phyloP scores from a whole-genome alignment of 2,797 vertebrate species.

The Acomys russatus region DNA sequence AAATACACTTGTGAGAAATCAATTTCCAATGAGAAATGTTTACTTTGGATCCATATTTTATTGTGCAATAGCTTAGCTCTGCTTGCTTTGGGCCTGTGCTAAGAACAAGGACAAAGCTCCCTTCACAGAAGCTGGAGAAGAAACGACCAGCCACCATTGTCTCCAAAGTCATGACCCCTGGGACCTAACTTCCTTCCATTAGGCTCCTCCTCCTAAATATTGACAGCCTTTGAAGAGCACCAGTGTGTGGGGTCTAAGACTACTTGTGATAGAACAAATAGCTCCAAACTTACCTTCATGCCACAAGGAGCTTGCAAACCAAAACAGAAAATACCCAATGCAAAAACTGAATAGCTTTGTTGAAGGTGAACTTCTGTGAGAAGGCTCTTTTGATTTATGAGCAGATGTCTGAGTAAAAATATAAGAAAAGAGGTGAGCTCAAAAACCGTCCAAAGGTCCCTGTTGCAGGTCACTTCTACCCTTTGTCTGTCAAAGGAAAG shows the following conservation, averaged over 20 bases:
- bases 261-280: background rate
- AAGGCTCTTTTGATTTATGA: background rate
- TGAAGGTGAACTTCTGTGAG: background rate
- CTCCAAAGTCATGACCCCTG: background rate
- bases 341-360: background rate
- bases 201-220: background rate
- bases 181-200: background rate
- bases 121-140: background rate
- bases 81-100: no score
- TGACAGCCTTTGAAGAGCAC: background rate
- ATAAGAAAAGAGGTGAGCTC: background rate
- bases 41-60: background rate
- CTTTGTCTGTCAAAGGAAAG: background rate
- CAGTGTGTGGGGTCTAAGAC: no score
- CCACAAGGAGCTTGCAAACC: background rate
- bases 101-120: background rate
- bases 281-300: background rate
- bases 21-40: background rate
- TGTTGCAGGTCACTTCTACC: background rate
- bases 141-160: background rate
- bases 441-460: background rate
- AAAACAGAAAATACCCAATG: background rate
- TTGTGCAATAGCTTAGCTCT: background rate
- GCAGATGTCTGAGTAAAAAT: background rate
- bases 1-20: background rate